Evolutionary conservation across 2,797 vertebrate species (phyloP), one percentile per base, ranked within the genome.

Genomic region (Sphenopsis melanotis): DNA sequence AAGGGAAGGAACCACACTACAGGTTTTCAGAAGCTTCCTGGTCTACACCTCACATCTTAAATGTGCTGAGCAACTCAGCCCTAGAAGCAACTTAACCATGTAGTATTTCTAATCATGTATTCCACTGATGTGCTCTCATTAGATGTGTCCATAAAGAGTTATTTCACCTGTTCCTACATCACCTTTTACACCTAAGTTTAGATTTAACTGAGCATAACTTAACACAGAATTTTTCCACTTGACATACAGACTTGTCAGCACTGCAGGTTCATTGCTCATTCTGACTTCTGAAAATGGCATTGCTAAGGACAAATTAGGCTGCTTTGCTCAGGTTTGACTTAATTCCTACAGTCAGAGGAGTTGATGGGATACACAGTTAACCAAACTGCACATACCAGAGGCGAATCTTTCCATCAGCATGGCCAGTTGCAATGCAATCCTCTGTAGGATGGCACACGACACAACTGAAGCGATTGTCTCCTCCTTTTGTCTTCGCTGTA

Each of bases 381-480:
- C 12, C 70, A 64, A 52, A 18, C 19, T 9, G 21, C 12, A 89
- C 98, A 90, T 96, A 99, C 99, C 99, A 99, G 63, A 99, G 94
- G 23, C 99, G 98, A 53, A 99, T 99, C 96, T 99, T 99, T 60
- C 99, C 99, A 41, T 99, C 99, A 44, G 97, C 96, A 10, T 99
- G 99, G 36, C 99, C 99, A 0, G 98, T 99, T 47, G 99, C 99
- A 8, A 99, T 99, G 96, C 99, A 99, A 69, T 99, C 99, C 30
- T 99, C 98, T 3, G 95, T 98, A 3, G 99, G 99, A 94, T 99
- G 99, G 93, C 99, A 99, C 17, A 98, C 88, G 1, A 99, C n/a
- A 6, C 99, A 99, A 0, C 97, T 98, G 82, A 99, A 99, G 2
- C 63, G 83, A 88, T 99, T 99, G 91, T 95, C 98, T 19, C 98